Base-by-base conservation (phyloP, 2,797 vertebrate genomes). In the Cirrhinus mrigala region DNA sequence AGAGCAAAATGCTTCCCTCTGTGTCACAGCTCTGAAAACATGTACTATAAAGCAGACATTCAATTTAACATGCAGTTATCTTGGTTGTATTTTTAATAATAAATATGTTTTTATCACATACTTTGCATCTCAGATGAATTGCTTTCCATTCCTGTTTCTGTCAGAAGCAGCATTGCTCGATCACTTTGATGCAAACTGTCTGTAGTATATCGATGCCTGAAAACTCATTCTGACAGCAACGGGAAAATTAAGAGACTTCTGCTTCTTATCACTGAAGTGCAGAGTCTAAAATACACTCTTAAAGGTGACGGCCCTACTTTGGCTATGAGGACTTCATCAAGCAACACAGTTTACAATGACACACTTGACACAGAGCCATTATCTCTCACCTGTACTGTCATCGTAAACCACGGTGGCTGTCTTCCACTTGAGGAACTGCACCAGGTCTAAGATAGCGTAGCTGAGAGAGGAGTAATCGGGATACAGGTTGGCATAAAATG, bases 361-460 rank as follows among this genome's bases (percentile, higher is more conserved):
- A 78, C 66, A 37, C 78, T 44, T 24, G 27, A 78, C 73, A 75
- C 46, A 64, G 37, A 81, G 16, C 14, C 70, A 56, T 79, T 70
- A 46, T 15, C 56, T 83, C 95, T 91, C 89, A 99, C 98, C 98
- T 93, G 98, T 99, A 88, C 98, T 99, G 92, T 99, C 98, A 0
- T 99, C 98, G 0, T 99, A 99, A 18, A 99, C 98, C 85, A 99
- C 97, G 0, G 98, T 99, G 81, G 98, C 98, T 0, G 98, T 99
- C 92, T 97, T 97, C 98, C 98, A 99, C 85, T 98, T 99, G 86
- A 99, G 94, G 46, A 96, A 97, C 94, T 99, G 98, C 88, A 99
- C 98, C 0, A 99, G 94, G 93, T 99, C 98, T 88, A 99, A 94
- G 85, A 99, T 99, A 89, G 98, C 98, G 0, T 98, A 98, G 94